Evolutionary conservation across 2,888 invertebrate genomes (phyloP).

Genomic region (Cheilosia scutellata): DNA sequence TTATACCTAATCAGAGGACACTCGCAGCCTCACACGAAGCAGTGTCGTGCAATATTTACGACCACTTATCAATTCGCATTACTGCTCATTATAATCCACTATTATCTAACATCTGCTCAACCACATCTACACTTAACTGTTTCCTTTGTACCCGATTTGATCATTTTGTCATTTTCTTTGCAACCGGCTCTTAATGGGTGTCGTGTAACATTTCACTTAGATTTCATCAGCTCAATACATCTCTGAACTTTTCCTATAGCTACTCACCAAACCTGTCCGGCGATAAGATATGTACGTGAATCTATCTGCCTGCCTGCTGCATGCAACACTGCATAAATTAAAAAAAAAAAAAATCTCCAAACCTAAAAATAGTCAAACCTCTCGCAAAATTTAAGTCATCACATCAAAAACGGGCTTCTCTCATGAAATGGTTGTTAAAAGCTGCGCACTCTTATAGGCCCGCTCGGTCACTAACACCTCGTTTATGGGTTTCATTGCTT

Average conservation of each 20-base stretch:
- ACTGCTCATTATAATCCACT: background rate
- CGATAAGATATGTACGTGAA: slow-evolving; percentile 37
- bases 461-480: no score
- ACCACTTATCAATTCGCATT: slow-evolving; percentile 8
- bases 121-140: slow-evolving; percentile 37
- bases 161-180: slow-evolving; percentile 47
- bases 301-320: slow-evolving; percentile 43
- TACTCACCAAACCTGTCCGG: slow-evolving; percentile 33
- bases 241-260: slow-evolving; percentile 52
- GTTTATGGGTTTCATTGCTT: slow-evolving; percentile 2
- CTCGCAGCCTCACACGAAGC: no score
- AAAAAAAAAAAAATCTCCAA: slow-evolving; percentile 22
- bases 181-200: slow-evolving; percentile 17
- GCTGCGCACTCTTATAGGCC: background rate
- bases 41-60: background rate
- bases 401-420: background rate
- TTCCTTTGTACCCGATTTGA: slow-evolving; percentile 51
- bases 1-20: background rate
- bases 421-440: slow-evolving; percentile 7
- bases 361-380: slow-evolving; percentile 49
- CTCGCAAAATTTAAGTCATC: slow-evolving; percentile 37
- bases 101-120: slow-evolving; percentile 32
- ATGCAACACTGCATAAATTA: slow-evolving; percentile 31
- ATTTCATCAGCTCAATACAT: slow-evolving; percentile 72
- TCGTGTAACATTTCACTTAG: slow-evolving; percentile 52